Evolutionary conservation across 2,797 vertebrate genomes (phyloP).

Genomic region (Arrhamphus sclerolepis): DNA sequence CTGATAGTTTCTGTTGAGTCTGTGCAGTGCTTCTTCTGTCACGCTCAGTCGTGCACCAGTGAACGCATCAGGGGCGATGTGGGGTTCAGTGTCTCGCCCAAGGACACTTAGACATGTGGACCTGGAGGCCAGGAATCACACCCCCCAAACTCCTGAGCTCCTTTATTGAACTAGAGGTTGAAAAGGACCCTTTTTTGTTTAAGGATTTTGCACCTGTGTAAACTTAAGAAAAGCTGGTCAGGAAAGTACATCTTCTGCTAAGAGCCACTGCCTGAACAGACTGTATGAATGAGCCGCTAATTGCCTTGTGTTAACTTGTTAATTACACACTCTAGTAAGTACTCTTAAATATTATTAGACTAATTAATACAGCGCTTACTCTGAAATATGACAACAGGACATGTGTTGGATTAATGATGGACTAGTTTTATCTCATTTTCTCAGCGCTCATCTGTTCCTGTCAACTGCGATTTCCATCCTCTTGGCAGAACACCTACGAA

Average conservation of each 20-base stretch:
- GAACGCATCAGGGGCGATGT: no score
- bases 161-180: slow-evolving; percentile 3
- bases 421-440: slow-evolving; percentile 6
- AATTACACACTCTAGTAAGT: slow-evolving; percentile 58
- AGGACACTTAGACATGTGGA: no score
- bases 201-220: no score
- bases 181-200: no score
- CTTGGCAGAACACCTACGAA: neutral
- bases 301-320: slow-evolving; percentile 66
- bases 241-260: slow-evolving; percentile 29
- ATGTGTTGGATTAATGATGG: slow-evolving; percentile 32
- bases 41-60: no score
- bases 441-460: slow-evolving; percentile 13
- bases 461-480: slow-evolving; percentile 3
- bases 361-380: slow-evolving; percentile 56
- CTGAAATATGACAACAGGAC: slow-evolving; percentile 45
- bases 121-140: no score
- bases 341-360: slow-evolving; percentile 51
- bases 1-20: no score
- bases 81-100: no score
- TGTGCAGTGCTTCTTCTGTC: no score
- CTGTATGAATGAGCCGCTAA: slow-evolving; percentile 55
- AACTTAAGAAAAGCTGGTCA: neutral
- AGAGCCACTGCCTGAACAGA: slow-evolving; percentile 24
- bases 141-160: no score